Conservation (phyloP, 2,113 vertebrate species). For the Tautogolabrus adspersus region DNA sequence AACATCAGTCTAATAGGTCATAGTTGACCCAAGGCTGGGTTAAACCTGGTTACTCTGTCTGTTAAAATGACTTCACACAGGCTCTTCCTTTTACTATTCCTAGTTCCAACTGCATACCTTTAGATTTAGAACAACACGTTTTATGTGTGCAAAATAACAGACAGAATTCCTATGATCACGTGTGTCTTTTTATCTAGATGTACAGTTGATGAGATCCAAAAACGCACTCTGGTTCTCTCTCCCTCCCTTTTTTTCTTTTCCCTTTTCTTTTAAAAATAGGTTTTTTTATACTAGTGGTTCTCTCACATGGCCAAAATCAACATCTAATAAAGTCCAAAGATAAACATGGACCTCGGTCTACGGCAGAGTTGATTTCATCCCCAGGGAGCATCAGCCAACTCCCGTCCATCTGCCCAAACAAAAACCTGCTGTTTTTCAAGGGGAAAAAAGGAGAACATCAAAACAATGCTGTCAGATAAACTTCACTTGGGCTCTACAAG, state of each 20-base stretch:
- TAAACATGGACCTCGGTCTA: conserved; percentile 82
- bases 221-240: conserved; percentile 13
- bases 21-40: neutral
- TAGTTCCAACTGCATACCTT: neutral
- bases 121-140: neutral
- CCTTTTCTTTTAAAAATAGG: conserved; percentile 75
- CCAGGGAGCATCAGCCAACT: conserved; percentile 79
- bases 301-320: conserved; percentile 83
- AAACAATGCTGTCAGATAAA: conserved; percentile 69
- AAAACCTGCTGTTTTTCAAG: conserved; percentile 81
- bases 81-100: neutral
- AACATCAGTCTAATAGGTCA: neutral
- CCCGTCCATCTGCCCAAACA: conserved; percentile 84
- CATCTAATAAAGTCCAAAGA: conserved; percentile 85
- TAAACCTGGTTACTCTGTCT: neutral
- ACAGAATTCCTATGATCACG: neutral
- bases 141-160: neutral
- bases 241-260: conserved; percentile 14
- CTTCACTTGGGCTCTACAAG: conserved; percentile 47
- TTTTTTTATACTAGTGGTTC: conserved; percentile 82
- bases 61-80: neutral
- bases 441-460: conserved; percentile 53
- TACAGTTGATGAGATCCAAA: conserved; percentile 36
- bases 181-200: conserved; percentile 34
- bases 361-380: conserved; percentile 84